Evolutionary conservation across 2,888 invertebrate species (phyloP).

Genomic region (Meiosimyza decipiens): DNA sequence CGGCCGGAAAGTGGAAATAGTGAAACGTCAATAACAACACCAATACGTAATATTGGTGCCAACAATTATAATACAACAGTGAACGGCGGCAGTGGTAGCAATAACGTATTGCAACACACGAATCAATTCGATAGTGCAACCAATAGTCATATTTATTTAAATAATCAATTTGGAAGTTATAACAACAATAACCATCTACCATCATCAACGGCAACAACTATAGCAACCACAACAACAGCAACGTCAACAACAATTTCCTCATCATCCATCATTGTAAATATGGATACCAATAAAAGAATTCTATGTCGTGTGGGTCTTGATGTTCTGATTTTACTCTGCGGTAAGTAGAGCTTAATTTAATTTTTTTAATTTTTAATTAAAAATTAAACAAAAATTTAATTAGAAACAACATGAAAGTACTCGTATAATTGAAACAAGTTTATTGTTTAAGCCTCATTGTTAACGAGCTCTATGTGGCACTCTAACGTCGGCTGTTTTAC

Average conservation of each 20-base stretch:
- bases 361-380: background rate
- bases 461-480: too few species aligned
- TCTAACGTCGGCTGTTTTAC: too few species aligned
- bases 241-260: background rate
- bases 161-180: slow-evolving; percentile 12
- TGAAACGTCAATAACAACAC: slow-evolving; percentile 45
- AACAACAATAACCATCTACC: slow-evolving; percentile 40
- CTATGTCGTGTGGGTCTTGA: slow-evolving; percentile 77
- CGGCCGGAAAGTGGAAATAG: slow-evolving; percentile 55
- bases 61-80: slow-evolving; percentile 23
- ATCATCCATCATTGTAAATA: slow-evolving; percentile 40
- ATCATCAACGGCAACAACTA: slow-evolving; percentile 2
- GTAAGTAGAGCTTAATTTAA: slow-evolving; percentile 69
- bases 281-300: slow-evolving; percentile 67
- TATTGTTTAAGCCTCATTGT: too few species aligned
- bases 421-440: too few species aligned
- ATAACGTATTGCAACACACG: slow-evolving; percentile 37
- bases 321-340: slow-evolving; percentile 74
- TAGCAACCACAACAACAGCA: background rate
- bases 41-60: slow-evolving; percentile 46
- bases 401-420: too few species aligned
- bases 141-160: background rate
- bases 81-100: slow-evolving; percentile 40
- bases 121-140: slow-evolving; percentile 46
- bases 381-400: background rate